A percentile compares a stretch with the other conserved stretches of the same genome.
Conservation (phyloP, 1,140 invertebrate species). For the Drosophila kurseongensis region DNA sequence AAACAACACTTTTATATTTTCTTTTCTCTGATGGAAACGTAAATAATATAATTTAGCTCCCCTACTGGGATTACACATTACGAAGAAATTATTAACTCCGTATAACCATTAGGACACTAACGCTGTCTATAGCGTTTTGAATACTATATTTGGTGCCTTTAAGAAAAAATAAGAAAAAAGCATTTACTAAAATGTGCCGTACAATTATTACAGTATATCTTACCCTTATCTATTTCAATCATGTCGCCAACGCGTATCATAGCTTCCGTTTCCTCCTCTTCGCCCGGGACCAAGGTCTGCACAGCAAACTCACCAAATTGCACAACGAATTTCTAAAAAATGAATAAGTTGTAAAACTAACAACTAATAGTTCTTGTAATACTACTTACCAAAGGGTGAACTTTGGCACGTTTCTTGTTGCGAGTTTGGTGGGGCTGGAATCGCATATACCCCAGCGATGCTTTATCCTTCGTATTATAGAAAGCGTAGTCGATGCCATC, state of each 20-base stretch:
- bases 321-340: slow-evolving; percentile 55
- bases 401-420: slow-evolving; percentile 33
- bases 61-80: too few species aligned
- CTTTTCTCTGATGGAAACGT: neutral
- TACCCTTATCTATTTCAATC: slow-evolving; percentile 62
- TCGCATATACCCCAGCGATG: slow-evolving; percentile 60
- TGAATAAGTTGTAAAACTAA: neutral
- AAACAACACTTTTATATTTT: slow-evolving; percentile 4
- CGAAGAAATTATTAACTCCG: slow-evolving; percentile 12
- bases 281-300: neutral
- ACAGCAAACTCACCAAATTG: slow-evolving; percentile 51
- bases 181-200: neutral
- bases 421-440: slow-evolving; percentile 57
- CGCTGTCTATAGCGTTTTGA: slow-evolving; percentile 37
- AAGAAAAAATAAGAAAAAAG: slow-evolving; percentile 1
- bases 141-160: slow-evolving; percentile 48
- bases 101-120: slow-evolving; percentile 46
- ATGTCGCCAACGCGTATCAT: slow-evolving; percentile 57
- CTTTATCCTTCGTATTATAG: slow-evolving; percentile 47
- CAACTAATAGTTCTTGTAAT: too few species aligned
- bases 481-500: slow-evolving; percentile 67
- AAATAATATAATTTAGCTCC: neutral
- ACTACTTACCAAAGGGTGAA: slow-evolving; percentile 34
- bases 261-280: neutral
- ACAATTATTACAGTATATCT: neutral